Conservation (phyloP, 2,888 invertebrate genomes). For the Rapana venosa region DNA sequence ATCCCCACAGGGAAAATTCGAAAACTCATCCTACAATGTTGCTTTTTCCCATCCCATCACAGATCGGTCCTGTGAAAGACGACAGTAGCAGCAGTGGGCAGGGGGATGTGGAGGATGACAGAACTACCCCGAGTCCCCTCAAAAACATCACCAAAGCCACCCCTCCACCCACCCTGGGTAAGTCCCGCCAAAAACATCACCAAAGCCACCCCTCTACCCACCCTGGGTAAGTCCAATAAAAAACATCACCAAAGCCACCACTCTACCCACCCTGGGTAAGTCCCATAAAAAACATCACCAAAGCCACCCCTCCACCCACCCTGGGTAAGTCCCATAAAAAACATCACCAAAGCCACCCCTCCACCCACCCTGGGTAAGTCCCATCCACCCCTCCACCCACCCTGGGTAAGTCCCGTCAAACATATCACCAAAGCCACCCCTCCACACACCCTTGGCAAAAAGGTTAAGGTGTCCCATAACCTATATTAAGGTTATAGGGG, state of each 20-base stretch:
- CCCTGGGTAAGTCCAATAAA: slow-evolving; percentile 35
- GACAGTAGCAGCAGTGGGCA: slow-evolving; percentile 28
- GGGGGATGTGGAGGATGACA: neutral
- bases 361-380: no score
- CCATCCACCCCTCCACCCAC: neutral
- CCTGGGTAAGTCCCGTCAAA: slow-evolving; percentile 35
- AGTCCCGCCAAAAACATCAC: slow-evolving; percentile 23
- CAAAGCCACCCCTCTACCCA: neutral
- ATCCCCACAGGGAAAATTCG: neutral
- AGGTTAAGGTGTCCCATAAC: no score
- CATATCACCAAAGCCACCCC: slow-evolving; percentile 15
- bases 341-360: slow-evolving; percentile 9
- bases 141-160: slow-evolving; percentile 22
- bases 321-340: slow-evolving; percentile 1
- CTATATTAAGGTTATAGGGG: no score
- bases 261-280: no score
- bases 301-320: no score
- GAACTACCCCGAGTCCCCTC: neutral
- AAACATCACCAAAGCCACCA: no score
- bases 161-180: slow-evolving; percentile 24
- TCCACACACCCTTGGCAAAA: neutral
- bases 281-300: no score
- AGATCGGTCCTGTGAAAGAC: slow-evolving; percentile 34
- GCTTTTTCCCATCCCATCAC: neutral
- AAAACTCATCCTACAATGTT: neutral